Conservation (phyloP, 2,797 vertebrate genomes). For the Todus mexicanus region DNA sequence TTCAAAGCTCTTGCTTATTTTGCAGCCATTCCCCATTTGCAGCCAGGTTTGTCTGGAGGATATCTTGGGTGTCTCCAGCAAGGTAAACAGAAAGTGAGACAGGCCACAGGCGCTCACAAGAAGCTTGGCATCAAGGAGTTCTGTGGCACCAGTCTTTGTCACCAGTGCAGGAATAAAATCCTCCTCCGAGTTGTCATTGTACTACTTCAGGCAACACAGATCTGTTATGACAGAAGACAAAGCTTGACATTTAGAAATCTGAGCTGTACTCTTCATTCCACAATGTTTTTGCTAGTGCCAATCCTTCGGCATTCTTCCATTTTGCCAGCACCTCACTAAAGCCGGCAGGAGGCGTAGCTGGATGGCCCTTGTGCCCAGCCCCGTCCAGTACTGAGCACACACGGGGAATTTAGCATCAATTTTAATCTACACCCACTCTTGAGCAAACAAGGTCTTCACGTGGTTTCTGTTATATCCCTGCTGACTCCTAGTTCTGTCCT, state of each 20-base stretch:
- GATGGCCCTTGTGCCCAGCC: not conserved
- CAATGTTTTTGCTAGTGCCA: not conserved
- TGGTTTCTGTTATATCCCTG: not conserved
- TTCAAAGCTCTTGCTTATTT: not conserved
- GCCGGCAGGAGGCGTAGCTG: not conserved
- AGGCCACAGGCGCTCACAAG: not conserved
- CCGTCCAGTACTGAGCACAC: accelerated
- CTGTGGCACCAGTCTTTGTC: not conserved
- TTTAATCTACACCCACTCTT: not conserved
- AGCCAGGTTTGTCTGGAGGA: not conserved
- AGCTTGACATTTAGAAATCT: not conserved
- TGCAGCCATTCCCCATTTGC: not conserved
- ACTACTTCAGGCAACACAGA: not conserved
- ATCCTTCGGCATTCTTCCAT: not conserved
- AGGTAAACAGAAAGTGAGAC: not conserved
- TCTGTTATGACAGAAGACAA: not conserved
- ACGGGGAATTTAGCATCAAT: not conserved
- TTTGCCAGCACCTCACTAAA: not conserved
- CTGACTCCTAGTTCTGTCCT: not conserved
- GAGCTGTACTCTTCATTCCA: not conserved
- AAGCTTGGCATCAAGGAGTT: not conserved
- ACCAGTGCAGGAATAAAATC: not conserved
- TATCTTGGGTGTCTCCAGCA: not conserved
- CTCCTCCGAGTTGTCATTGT: accelerated
- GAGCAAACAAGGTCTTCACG: not conserved